phyloP scores from a whole-genome alignment of 2,888 invertebrate species.

The Cantharis flavilabris region DNA sequence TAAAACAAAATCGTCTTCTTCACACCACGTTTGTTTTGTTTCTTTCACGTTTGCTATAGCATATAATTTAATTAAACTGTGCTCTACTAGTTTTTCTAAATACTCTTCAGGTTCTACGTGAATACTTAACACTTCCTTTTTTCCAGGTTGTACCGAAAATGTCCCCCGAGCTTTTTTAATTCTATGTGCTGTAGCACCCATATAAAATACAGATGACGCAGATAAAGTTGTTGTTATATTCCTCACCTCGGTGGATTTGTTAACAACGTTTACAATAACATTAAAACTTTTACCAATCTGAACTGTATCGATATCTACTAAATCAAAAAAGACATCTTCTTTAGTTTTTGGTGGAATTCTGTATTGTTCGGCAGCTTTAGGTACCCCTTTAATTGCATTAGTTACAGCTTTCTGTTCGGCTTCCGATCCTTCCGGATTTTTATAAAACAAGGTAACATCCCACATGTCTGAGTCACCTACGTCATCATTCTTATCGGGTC shows the following conservation, averaged over 20 bases:
- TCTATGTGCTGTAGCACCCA: conserved; percentile 68
- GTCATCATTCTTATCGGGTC: conserved; percentile 65
- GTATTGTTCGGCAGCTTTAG: conserved; percentile 65
- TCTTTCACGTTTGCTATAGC: conserved; percentile 74
- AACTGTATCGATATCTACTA: conserved; percentile 68
- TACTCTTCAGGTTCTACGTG: conserved; percentile 70
- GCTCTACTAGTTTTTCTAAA: conserved; percentile 71
- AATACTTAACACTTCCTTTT: conserved; percentile 66
- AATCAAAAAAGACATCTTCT: conserved; percentile 68
- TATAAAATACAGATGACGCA: conserved; percentile 70
- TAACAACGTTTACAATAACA: conserved; percentile 67
- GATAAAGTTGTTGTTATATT: conserved; percentile 67
- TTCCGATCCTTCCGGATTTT: conserved; percentile 65
- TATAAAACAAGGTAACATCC: conserved; percentile 69
- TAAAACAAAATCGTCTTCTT: conserved; percentile 73
- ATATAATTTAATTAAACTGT: conserved; percentile 72
- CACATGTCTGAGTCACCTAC: conserved; percentile 67
- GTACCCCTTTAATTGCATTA: conserved; percentile 68
- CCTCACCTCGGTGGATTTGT: conserved; percentile 62
- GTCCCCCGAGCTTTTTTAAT: conserved; percentile 66
- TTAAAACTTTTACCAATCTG: conserved; percentile 70
- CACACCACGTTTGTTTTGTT: conserved; percentile 75
- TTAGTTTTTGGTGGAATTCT: conserved; percentile 62
- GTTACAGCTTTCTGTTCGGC: conserved; percentile 69
- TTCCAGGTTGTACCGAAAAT: conserved; percentile 64